Percentiles rank a stretch among this genome's conserved stretches.
These are phyloP conservation scores for Microctenopoma steveboyesi DNA, from an alignment of 2,797 vertebrate genomes.

Conservation along the genomic window DNA sequence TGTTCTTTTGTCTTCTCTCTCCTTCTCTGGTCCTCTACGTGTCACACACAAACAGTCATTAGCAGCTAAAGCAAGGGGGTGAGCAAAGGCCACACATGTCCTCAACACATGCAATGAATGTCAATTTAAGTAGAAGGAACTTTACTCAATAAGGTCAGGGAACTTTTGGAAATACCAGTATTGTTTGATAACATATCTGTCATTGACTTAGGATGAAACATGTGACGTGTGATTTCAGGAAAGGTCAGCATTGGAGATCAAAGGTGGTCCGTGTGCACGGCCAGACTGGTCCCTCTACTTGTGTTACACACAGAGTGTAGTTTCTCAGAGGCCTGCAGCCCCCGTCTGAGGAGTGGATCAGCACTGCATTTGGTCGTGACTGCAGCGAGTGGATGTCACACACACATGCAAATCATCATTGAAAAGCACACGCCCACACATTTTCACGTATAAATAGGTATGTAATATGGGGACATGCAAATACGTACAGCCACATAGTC, in stretches of 20 bases:
- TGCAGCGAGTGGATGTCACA: constrained; percentile 39
- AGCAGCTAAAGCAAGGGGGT: not conserved
- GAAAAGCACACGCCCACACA: constrained; percentile 26
- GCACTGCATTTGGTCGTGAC: constrained; percentile 43
- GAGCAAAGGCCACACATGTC: constrained; percentile 1
- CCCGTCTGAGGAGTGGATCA: constrained; percentile 47
- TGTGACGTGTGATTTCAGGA: not conserved
- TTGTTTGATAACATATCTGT: constrained; percentile 29
- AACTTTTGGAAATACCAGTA: constrained; percentile 4
- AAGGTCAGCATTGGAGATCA: constrained; percentile 37
- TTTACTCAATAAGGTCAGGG: not conserved
- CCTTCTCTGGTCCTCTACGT: constrained; percentile 25
- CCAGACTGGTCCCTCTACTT: constrained; percentile 32
- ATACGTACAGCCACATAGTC: not conserved
- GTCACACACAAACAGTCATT: constrained; percentile 66
- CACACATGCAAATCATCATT: constrained; percentile 40
- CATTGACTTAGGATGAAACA: constrained; percentile 4
- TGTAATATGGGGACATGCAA: constrained; percentile 37
- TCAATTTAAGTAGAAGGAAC: not conserved
- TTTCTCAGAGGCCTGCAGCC: constrained; percentile 29
- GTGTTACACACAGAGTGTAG: constrained; percentile 32
- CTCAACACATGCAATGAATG: not conserved
- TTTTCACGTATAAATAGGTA: constrained; percentile 15
- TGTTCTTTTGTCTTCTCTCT: constrained; percentile 48
- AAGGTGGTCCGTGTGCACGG: constrained; percentile 49